phyloP scores from a whole-genome alignment of 2,888 invertebrate species.

The Lithophane semibrunnea region DNA sequence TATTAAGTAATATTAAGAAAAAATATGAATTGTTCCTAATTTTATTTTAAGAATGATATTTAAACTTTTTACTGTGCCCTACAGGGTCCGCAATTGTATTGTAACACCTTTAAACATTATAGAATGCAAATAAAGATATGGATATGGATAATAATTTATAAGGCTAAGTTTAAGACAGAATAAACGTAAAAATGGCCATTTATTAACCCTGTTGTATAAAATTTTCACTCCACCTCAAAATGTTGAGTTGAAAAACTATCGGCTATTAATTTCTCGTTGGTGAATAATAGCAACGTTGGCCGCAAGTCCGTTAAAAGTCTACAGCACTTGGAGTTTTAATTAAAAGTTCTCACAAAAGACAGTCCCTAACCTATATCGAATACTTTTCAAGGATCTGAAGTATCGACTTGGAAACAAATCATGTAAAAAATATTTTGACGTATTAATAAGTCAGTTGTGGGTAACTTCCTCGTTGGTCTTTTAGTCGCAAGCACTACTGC shows the following conservation, averaged over 20 bases:
- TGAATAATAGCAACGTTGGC: conserved; percentile 58
- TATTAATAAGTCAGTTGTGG: background rate
- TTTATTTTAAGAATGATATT: no score
- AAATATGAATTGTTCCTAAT: no score
- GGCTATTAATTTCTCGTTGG: conserved; percentile 45
- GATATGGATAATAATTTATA: no score
- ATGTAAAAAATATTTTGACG: background rate
- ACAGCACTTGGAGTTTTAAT: conserved; percentile 69
- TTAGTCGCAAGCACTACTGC: background rate
- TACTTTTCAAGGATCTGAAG: conserved; percentile 44
- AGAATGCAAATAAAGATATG: no score
- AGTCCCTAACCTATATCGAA: conserved; percentile 56
- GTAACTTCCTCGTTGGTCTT: background rate
- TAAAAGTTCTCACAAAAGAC: conserved; percentile 73
- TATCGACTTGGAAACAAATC: conserved; percentile 19
- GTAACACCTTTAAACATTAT: no score
- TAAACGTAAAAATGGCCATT: no score
- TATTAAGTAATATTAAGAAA: no score
- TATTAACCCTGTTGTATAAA: background rate
- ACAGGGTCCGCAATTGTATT: no score
- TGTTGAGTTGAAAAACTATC: conserved; percentile 55
- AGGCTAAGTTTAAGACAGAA: no score
- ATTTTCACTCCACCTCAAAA: conserved; percentile 9
- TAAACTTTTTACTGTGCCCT: no score
- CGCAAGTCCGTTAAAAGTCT: conserved; percentile 69